These are phyloP conservation scores for Choristoneura rosaceana DNA, from an alignment of 2,888 invertebrate species.

Conservation along the genomic window DNA sequence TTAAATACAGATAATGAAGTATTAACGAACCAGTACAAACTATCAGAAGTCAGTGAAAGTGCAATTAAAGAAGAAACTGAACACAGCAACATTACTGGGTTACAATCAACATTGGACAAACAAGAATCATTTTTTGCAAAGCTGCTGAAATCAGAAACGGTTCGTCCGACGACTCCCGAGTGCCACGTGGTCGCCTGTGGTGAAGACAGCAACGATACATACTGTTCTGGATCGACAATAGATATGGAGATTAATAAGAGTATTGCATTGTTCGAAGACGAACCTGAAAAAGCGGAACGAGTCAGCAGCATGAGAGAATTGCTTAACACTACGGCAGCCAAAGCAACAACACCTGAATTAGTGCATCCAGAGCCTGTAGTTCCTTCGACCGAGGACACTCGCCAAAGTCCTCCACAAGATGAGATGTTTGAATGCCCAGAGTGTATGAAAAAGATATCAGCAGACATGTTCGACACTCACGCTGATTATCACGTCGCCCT, in stretches of 20 bases:
- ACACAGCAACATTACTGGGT: constrained; percentile 42
- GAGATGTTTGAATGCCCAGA: constrained; percentile 83
- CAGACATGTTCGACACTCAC: constrained; percentile 87
- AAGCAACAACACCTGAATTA: constrained; percentile 41
- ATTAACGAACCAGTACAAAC: constrained; percentile 22
- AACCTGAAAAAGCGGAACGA: constrained; percentile 63
- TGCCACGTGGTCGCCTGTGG: constrained; percentile 63
- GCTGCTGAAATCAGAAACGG: constrained; percentile 55
- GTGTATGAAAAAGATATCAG: constrained; percentile 86
- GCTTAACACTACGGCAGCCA: constrained; percentile 57
- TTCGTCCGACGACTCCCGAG: constrained; percentile 58
- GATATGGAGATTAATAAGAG: constrained; percentile 80
- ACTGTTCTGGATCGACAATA: constrained; percentile 77
- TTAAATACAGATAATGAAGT: constrained; percentile 52
- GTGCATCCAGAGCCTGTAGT: constrained; percentile 16
- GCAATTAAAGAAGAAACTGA: constrained; percentile 21
- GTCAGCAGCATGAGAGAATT: constrained; percentile 69
- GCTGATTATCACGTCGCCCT: constrained; percentile 91
- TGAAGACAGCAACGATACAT: constrained; percentile 73
- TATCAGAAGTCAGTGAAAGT: not conserved
- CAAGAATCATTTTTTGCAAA: constrained; percentile 82
- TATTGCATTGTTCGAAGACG: constrained; percentile 75
- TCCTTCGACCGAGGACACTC: constrained; percentile 7
- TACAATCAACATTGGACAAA: constrained; percentile 65
- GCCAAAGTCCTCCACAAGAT: constrained; percentile 29